These are phyloP conservation scores for Otolemur garnettii DNA, from an alignment of 2,113 vertebrate species.

Conservation along the genomic window DNA sequence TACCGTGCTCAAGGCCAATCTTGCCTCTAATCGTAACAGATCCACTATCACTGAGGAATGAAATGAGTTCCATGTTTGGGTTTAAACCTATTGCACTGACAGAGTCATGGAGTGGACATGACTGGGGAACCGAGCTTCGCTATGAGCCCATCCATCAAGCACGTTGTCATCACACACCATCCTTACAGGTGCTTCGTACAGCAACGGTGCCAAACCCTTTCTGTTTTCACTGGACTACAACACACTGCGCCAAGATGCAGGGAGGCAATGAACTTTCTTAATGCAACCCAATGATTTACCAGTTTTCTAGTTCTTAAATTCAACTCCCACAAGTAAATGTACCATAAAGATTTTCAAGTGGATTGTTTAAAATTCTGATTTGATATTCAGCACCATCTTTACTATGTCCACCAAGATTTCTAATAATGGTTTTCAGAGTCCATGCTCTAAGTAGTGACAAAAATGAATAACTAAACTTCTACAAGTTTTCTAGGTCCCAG, in stretches of 20 bases:
- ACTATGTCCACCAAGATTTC: background rate
- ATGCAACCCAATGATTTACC: background rate
- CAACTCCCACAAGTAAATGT: background rate
- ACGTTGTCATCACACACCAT: background rate
- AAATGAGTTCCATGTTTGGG: conserved; percentile 30
- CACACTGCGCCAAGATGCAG: conserved; percentile 19
- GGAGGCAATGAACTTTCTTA: background rate
- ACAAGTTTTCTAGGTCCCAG: background rate
- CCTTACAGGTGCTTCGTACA: background rate
- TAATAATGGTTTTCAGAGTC: background rate
- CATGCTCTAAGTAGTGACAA: background rate
- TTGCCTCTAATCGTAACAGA: conserved; percentile 21
- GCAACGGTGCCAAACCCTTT: conserved; percentile 51
- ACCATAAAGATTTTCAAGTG: background rate
- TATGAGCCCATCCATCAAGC: conserved; percentile 61
- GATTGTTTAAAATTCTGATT: background rate
- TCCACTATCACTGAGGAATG: conserved; percentile 52
- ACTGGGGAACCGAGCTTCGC: background rate
- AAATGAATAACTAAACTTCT: background rate
- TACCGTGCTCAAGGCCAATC: background rate
- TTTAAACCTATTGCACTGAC: conserved; percentile 65
- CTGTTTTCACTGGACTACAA: background rate
- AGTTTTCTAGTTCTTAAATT: background rate
- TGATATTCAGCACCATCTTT: background rate
- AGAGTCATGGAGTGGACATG: conserved; percentile 55